phyloP scores from a whole-genome alignment of 2,113 vertebrate species.

The Mellivora capensis region DNA sequence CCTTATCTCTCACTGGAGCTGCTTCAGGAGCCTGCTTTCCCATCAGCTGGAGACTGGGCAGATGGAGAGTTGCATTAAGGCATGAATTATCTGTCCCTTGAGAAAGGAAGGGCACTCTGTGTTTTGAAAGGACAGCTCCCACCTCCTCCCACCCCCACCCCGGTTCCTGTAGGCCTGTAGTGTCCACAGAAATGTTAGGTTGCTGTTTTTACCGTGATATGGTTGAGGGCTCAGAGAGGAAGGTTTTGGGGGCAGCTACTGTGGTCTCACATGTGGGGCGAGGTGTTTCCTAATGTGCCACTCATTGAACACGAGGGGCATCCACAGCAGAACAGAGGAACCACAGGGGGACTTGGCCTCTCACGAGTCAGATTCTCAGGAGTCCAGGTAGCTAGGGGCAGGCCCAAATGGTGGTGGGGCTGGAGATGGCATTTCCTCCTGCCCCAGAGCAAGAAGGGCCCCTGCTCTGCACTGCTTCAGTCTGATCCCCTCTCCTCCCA shows the following conservation, averaged over 20 bases:
- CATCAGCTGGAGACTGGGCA: neutral
- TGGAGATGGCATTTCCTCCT: neutral
- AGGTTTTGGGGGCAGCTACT: neutral
- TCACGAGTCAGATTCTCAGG: neutral
- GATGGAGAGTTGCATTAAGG: constrained; percentile 36
- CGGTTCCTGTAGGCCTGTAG: neutral
- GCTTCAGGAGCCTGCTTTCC: neutral
- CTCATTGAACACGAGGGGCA: rapidly evolving
- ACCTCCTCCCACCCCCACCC: rapidly evolving
- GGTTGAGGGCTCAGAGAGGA: neutral
- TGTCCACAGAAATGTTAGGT: rapidly evolving
- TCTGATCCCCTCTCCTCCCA: neutral
- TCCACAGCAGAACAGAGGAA: neutral
- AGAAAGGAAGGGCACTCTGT: neutral
- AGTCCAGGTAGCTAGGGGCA: neutral
- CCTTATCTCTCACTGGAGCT: constrained; percentile 39
- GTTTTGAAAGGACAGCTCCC: neutral
- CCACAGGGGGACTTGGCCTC: neutral
- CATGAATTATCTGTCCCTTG: constrained; percentile 18
- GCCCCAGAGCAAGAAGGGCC: neutral
- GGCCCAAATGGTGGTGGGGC: neutral
- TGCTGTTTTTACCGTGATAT: neutral
- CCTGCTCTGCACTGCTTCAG: neutral
- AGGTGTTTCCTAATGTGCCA: neutral
- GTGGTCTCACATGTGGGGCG: neutral